These are phyloP conservation scores for Mamestra configurata DNA, from an alignment of 1,140 invertebrate species.

Conservation along the genomic window DNA sequence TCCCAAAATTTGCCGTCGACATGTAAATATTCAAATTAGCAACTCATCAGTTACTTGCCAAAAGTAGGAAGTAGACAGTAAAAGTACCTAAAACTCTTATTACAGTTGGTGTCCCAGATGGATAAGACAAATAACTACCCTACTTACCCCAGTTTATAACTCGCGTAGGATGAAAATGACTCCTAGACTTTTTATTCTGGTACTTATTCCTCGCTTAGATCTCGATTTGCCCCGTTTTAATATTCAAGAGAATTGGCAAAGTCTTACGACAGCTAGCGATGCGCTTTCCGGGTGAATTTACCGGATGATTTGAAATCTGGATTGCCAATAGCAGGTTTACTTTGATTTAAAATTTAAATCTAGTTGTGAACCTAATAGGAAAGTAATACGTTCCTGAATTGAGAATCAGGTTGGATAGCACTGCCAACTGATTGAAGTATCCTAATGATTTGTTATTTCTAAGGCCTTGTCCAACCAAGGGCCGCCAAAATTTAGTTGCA, in stretches of 20 bases:
- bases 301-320: background rate
- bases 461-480: too few species aligned
- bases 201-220: slow-evolving; percentile 14
- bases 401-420: background rate
- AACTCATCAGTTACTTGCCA: too few species aligned
- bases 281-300: background rate
- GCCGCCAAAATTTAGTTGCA: too few species aligned
- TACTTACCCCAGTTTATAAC: background rate
- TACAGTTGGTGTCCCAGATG: too few species aligned
- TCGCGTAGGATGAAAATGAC: background rate
- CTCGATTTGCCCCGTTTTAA: slow-evolving; percentile 11
- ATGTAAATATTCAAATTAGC: too few species aligned
- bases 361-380: background rate
- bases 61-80: too few species aligned
- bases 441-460: too few species aligned
- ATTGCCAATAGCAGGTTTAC: background rate
- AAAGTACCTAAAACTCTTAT: too few species aligned
- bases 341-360: background rate
- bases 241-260: background rate
- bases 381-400: background rate
- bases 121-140: background rate
- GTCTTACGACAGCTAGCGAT: background rate
- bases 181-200: background rate
- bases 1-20: too few species aligned
- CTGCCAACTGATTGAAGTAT: background rate